These are phyloP conservation scores for Isaurus tuberculatus DNA, from an alignment of 92 coral and sea anemone species.

Conservation along the genomic window DNA sequence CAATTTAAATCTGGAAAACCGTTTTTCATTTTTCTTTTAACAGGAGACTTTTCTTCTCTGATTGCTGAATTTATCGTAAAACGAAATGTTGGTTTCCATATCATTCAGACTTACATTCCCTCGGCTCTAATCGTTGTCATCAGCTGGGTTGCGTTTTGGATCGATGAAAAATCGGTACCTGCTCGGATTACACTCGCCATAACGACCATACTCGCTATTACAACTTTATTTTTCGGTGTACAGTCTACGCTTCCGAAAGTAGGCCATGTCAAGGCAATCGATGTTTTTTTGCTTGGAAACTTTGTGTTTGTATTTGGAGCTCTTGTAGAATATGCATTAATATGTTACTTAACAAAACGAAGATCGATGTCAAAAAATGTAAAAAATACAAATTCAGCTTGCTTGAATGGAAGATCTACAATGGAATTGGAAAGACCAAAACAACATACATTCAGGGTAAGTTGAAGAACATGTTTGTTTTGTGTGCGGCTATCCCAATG, in stretches of 20 bases:
- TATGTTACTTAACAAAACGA: conserved; percentile 46
- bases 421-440: background rate
- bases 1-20: background rate
- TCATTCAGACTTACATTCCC: conserved; percentile 77
- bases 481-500: too few relatives aligned
- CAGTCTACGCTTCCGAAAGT: conserved; percentile 65
- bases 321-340: conserved; percentile 63
- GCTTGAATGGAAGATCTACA: background rate
- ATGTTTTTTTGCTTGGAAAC: conserved; percentile 58
- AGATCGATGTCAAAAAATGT: background rate
- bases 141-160: conserved; percentile 77
- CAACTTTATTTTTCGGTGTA: conserved; percentile 71
- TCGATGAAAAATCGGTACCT: conserved; percentile 69
- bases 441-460: background rate
- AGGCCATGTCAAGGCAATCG: conserved; percentile 72
- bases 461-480: background rate
- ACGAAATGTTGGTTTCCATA: conserved; percentile 70
- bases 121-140: conserved; percentile 71
- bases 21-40: background rate
- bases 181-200: conserved; percentile 71
- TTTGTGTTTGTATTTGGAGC: conserved; percentile 71
- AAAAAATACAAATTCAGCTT: background rate
- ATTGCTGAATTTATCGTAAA: conserved; percentile 58
- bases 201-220: conserved; percentile 67
- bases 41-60: conserved; percentile 67